These are phyloP conservation scores for Quiscalus mexicanus DNA, from an alignment of 2,113 vertebrate species.

Conservation along the genomic window DNA sequence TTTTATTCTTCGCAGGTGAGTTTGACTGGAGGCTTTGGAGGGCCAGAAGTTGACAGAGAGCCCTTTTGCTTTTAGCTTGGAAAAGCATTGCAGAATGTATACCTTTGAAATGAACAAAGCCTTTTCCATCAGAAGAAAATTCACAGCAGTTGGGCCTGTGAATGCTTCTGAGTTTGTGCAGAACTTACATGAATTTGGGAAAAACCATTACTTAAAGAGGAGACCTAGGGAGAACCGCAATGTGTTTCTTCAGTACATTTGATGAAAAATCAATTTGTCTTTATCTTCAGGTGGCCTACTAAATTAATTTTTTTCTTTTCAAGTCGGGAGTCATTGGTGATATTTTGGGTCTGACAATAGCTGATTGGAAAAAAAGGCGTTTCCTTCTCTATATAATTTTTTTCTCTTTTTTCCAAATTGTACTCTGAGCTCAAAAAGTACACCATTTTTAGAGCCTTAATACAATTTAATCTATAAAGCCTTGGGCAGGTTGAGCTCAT, in stretches of 20 bases:
- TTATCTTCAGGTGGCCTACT: neutral
- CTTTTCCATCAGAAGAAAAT: neutral
- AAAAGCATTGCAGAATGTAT: neutral
- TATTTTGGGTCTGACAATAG: neutral
- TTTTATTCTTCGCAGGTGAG: neutral
- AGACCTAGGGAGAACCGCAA: neutral
- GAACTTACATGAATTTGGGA: neutral
- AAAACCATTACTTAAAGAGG: accelerated
- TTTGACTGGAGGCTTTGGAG: neutral
- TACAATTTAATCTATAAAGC: neutral
- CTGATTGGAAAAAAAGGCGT: neutral
- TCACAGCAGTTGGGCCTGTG: neutral
- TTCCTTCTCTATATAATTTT: neutral
- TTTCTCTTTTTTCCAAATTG: neutral
- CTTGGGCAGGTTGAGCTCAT: neutral
- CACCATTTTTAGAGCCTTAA: neutral
- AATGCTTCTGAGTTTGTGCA: neutral
- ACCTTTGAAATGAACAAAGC: neutral
- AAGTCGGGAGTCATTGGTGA: neutral
- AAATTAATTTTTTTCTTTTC: neutral
- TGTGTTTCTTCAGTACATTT: neutral
- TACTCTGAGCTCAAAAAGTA: neutral
- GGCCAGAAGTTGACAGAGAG: neutral
- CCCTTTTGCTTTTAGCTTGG: neutral
- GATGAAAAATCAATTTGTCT: neutral